phyloP scores from a whole-genome alignment of 2,113 vertebrate genomes.

The Microtus oregoni region DNA sequence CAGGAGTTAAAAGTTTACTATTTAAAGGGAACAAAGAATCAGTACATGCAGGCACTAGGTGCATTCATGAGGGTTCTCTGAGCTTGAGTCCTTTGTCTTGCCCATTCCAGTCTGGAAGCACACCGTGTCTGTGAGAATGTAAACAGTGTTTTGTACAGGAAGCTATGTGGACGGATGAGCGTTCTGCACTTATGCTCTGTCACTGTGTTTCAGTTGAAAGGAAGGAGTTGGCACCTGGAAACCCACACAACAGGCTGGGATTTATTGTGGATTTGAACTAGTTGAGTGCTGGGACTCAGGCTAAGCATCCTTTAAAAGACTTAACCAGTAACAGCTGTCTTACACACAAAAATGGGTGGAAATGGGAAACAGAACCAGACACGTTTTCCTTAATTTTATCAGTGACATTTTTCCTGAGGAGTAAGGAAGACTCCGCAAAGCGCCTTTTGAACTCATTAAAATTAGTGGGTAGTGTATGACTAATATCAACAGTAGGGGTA shows the following conservation, averaged over 20 bases:
- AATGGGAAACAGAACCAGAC: constrained; percentile 13
- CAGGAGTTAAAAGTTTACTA: constrained; percentile 89
- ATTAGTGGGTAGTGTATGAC: neutral
- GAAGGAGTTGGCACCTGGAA: constrained; percentile 47
- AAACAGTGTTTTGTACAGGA: constrained; percentile 29
- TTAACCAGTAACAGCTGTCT: constrained; percentile 18
- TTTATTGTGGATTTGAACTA: neutral
- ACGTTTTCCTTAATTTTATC: constrained; percentile 19
- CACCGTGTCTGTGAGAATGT: neutral
- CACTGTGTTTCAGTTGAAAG: neutral
- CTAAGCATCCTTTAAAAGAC: constrained; percentile 56
- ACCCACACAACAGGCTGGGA: constrained; percentile 4
- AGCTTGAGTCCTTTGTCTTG: constrained; percentile 33
- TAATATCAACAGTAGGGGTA: neutral
- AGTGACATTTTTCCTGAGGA: neutral
- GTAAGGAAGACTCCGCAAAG: constrained; percentile 43
- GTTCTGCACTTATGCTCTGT: neutral
- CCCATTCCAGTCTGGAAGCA: neutral
- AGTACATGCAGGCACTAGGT: constrained; percentile 70
- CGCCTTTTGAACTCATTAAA: constrained; percentile 34
- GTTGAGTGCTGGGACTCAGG: constrained; percentile 15
- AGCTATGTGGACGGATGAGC: neutral
- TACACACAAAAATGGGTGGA: constrained; percentile 31
- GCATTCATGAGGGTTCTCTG: constrained; percentile 64
- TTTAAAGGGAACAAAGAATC: constrained; percentile 87